phyloP scores from a whole-genome alignment of 2,888 invertebrate genomes.

The Cephonodes hylas region DNA sequence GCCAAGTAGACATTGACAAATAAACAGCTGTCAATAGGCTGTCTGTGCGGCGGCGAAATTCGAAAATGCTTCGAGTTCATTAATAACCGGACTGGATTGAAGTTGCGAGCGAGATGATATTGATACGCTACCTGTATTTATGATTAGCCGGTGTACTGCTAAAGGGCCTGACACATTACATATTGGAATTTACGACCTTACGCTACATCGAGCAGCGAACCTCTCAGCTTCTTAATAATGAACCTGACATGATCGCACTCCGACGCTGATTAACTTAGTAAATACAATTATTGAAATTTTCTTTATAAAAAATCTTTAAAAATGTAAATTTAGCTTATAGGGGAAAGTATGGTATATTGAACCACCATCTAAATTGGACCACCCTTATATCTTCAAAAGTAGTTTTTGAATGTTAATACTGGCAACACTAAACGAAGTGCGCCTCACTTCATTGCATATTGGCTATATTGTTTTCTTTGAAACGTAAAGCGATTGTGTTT shows the following conservation, averaged over 20 bases:
- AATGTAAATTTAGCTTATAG: too few species aligned
- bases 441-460: too few species aligned
- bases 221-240: slow-evolving; percentile 6
- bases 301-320: too few species aligned
- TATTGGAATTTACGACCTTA: slow-evolving; percentile 5
- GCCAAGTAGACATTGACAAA: slow-evolving; percentile 67
- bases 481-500: too few species aligned
- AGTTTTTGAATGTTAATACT: too few species aligned
- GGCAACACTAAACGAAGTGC: too few species aligned
- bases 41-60: slow-evolving; percentile 58
- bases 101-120: slow-evolving; percentile 54
- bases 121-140: slow-evolving; percentile 71
- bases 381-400: too few species aligned
- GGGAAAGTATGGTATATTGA: too few species aligned
- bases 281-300: neutral
- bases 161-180: slow-evolving; percentile 12
- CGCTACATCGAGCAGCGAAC: neutral
- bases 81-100: slow-evolving; percentile 69
- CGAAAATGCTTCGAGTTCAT: slow-evolving; percentile 59
- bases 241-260: slow-evolving; percentile 11
- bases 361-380: too few species aligned
- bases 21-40: slow-evolving; percentile 67
- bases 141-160: slow-evolving; percentile 15
- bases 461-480: too few species aligned
- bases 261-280: slow-evolving; percentile 17